phyloP scores from a whole-genome alignment of 2,113 vertebrate species.

The Candoia aspera region DNA sequence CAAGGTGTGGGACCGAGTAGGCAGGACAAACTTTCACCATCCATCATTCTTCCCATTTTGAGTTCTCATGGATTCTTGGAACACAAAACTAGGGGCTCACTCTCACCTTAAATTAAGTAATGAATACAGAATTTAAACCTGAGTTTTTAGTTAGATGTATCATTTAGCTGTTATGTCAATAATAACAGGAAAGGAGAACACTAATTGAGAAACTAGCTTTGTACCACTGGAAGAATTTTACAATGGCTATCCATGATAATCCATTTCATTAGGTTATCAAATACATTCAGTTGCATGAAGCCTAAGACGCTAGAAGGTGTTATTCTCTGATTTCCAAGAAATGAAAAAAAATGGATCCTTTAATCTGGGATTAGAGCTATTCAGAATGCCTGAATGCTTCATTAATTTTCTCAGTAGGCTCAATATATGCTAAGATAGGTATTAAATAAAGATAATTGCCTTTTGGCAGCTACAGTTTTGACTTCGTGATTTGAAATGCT shows the following conservation, averaged over 20 bases:
- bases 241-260: fast-evolving
- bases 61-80: neutral
- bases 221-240: neutral
- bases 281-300: neutral
- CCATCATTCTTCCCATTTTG: neutral
- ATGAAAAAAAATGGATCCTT: neutral
- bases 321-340: neutral
- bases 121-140: neutral
- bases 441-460: conserved; percentile 32
- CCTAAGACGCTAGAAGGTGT: neutral
- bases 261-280: conserved; percentile 7
- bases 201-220: neutral
- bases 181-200: neutral
- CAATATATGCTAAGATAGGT: conserved; percentile 28
- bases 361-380: neutral
- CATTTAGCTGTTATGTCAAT: neutral
- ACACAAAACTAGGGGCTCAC: neutral
- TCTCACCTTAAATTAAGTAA: neutral
- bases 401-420: neutral
- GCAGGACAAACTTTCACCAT: neutral
- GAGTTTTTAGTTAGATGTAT: neutral
- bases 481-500: conserved; percentile 3
- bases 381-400: conserved; percentile 27
- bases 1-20: neutral
- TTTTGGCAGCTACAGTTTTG: neutral